Evolutionary conservation across 2,888 invertebrate genomes (phyloP).

Genomic region (Xestia xanthographa): DNA sequence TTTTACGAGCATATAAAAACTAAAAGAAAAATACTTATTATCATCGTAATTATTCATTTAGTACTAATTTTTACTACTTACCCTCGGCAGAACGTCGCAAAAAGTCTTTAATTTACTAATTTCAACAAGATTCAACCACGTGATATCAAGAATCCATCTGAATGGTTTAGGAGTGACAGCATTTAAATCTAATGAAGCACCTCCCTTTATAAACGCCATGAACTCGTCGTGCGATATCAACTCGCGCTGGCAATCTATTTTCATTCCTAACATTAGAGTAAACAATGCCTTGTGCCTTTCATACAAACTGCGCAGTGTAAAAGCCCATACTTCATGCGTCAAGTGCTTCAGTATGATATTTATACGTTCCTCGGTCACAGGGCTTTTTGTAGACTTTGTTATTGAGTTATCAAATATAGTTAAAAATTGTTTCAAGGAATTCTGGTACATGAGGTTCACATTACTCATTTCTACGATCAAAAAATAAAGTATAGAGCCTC

Average conservation of each 20-base stretch:
- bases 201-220: conserved; percentile 98
- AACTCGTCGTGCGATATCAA: conserved; percentile 97
- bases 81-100: conserved; percentile 94
- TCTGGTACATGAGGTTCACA: conserved; percentile 99
- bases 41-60: background rate
- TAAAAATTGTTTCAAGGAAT: conserved; percentile 98
- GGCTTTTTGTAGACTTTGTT: conserved; percentile 96
- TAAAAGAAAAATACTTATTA: background rate
- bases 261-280: conserved; percentile 98
- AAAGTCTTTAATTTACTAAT: conserved; percentile 96
- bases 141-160: conserved; percentile 98
- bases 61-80: conserved; percentile 73
- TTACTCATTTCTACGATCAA: conserved; percentile 99
- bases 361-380: conserved; percentile 96
- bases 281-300: conserved; percentile 98
- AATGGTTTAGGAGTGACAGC: conserved; percentile 98
- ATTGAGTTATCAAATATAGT: conserved; percentile 98
- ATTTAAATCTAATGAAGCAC: conserved; percentile 97
- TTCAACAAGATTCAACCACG: conserved; percentile 98
- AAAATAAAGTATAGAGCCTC: conserved; percentile 98
- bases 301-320: conserved; percentile 97
- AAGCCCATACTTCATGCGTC: conserved; percentile 97
- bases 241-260: conserved; percentile 96
- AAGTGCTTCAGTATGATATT: conserved; percentile 96
- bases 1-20: background rate